Conservation (phyloP, 2,113 vertebrate genomes). For the Tonatia bakeri region DNA sequence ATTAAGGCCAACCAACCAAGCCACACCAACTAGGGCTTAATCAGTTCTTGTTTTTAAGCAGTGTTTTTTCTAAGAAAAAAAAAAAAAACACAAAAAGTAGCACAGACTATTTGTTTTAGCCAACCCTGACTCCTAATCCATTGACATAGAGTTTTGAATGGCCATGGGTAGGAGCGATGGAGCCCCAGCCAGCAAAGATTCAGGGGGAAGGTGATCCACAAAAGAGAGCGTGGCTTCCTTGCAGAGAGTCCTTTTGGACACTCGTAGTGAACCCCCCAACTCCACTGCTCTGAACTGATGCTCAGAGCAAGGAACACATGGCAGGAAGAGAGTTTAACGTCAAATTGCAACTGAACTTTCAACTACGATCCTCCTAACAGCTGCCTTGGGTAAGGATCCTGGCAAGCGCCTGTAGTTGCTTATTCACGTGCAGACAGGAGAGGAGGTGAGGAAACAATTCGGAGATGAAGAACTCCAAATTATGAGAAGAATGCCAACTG, state of each 20-base stretch:
- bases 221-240: neutral
- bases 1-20: neutral
- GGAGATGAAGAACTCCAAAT: constrained; percentile 75
- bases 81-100: neutral
- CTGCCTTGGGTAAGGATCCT: constrained; percentile 63
- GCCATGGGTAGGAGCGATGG: accelerated
- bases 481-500: constrained; percentile 71
- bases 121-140: neutral
- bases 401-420: constrained; percentile 60
- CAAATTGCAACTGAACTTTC: constrained; percentile 62
- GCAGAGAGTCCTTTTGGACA: neutral
- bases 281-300: neutral
- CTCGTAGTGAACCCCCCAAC: neutral
- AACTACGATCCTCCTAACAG: constrained; percentile 58
- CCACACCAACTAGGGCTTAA: too few relatives aligned
- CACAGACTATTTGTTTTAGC: neutral
- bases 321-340: constrained; percentile 46
- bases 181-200: neutral
- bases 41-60: neutral
- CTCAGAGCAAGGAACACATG: neutral
- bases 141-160: neutral
- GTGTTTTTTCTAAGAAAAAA: neutral
- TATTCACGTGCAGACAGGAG: constrained; percentile 65
- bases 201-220: too few relatives aligned
- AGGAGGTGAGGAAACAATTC: constrained; percentile 71